A percentile compares a stretch with the other conserved stretches of the same genome.
phyloP scores from a whole-genome alignment of 2,113 vertebrate genomes.

The Dicentrarchus labrax region DNA sequence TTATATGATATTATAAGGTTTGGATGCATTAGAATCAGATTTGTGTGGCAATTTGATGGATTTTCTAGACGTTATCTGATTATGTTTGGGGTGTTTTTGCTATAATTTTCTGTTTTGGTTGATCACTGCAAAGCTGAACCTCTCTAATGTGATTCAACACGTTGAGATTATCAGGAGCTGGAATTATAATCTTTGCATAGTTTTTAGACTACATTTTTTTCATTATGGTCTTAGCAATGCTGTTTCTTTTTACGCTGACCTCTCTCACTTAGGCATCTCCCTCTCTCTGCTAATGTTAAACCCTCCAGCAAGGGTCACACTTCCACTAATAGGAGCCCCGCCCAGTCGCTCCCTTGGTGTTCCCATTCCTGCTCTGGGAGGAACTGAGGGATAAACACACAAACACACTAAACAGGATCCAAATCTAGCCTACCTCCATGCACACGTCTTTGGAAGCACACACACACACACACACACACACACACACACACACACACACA shows the following conservation, averaged over 20 bases:
- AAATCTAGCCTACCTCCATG: conserved; percentile 3
- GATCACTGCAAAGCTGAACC: not conserved
- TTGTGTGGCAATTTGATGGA: not conserved
- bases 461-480: conserved; percentile 30
- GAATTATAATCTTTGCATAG: not conserved
- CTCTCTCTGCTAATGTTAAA: conserved; percentile 18
- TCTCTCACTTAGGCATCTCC: not conserved
- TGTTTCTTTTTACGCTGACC: conserved; percentile 1
- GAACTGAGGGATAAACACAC: conserved; percentile 41
- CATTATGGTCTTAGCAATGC: not conserved
- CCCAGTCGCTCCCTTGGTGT: conserved; percentile 35
- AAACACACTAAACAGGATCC: conserved; percentile 35
- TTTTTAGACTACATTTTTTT: not conserved
- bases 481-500: not conserved
- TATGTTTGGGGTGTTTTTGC: not conserved
- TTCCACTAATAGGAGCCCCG: conserved; percentile 28
- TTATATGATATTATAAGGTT: not conserved
- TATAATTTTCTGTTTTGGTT: not conserved
- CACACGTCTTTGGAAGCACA: not conserved
- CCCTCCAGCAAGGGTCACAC: conserved; percentile 28
- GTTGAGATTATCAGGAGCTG: not conserved
- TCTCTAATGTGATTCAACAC: not conserved
- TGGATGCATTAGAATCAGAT: not conserved
- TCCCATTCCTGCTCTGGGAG: conserved; percentile 41
- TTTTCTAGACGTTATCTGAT: not conserved